Evolutionary conservation across 2,888 invertebrate species (phyloP).

Genomic region (Omphaloscelis lunosa): DNA sequence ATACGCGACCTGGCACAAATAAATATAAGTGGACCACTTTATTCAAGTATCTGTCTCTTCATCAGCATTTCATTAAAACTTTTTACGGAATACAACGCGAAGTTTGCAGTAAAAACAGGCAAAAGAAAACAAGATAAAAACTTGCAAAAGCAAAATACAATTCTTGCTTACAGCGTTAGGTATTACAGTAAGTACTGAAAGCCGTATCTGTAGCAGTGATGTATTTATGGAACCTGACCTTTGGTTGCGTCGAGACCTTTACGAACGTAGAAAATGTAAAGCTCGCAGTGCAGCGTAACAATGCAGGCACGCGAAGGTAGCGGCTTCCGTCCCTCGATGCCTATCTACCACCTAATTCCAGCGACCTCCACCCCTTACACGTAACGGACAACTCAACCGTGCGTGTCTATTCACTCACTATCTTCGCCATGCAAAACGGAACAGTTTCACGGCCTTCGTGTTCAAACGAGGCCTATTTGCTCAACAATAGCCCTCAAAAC

Average conservation of each 20-base stretch:
- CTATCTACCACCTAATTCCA: slow-evolving; percentile 73
- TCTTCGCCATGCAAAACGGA: slow-evolving; percentile 62
- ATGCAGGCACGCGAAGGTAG: slow-evolving; percentile 76
- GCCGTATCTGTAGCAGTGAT: slow-evolving; percentile 63
- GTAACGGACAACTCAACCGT: slow-evolving; percentile 57
- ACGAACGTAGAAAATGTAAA: slow-evolving; percentile 65
- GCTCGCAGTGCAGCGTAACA: slow-evolving; percentile 72
- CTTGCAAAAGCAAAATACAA: slow-evolving; percentile 8
- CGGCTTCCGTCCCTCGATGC: slow-evolving; percentile 71
- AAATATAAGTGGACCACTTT: slow-evolving; percentile 1
- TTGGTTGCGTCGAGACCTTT: slow-evolving; percentile 71
- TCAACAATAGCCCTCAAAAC: slow-evolving; percentile 28
- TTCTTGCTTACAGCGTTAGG: slow-evolving; percentile 2
- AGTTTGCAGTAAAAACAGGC: slow-evolving; percentile 33
- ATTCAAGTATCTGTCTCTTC: slow-evolving; percentile 32
- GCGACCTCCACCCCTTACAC: slow-evolving; percentile 57
- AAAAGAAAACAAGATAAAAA: slow-evolving; percentile 18
- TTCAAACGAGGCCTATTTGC: slow-evolving; percentile 47
- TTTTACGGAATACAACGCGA: slow-evolving; percentile 24
- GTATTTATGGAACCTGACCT: slow-evolving; percentile 79
- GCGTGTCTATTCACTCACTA: slow-evolving; percentile 70
- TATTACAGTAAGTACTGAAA: slow-evolving; percentile 16
- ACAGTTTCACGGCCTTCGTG: slow-evolving; percentile 57
- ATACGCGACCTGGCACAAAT: neutral
- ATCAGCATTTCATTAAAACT: slow-evolving; percentile 57